A percentile compares a stretch with the other conserved stretches of the same genome.
Evolutionary conservation across 2,888 invertebrate genomes (phyloP).

Genomic region (Nebria brevicollis): DNA sequence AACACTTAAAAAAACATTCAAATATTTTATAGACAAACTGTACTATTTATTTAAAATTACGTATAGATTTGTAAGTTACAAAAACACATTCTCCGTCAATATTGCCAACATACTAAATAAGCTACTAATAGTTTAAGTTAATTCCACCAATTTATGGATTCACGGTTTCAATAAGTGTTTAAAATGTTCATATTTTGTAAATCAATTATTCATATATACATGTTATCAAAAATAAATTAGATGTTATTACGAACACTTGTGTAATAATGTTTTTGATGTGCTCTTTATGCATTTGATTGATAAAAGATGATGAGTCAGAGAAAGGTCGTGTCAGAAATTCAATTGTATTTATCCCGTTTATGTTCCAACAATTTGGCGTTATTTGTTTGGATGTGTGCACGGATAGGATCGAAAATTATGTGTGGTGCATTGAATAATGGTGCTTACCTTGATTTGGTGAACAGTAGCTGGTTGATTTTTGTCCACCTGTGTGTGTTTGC

Average conservation of each 20-base stretch:
- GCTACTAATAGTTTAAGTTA: background rate
- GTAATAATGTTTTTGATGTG: background rate
- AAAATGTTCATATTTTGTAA: background rate
- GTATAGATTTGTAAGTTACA: too few species aligned
- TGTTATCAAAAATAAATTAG: background rate
- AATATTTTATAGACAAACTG: too few species aligned
- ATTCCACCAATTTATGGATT: background rate
- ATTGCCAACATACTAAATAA: too few species aligned
- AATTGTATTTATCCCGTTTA: background rate
- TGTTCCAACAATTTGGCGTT: background rate
- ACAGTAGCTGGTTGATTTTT: slow-evolving; percentile 56
- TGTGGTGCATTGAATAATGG: background rate
- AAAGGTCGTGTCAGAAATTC: background rate
- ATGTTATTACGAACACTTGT: background rate
- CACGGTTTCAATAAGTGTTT: background rate
- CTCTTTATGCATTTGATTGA: background rate
- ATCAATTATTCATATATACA: background rate
- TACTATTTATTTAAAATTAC: too few species aligned
- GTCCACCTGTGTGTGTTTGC: slow-evolving; percentile 69
- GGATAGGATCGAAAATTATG: background rate
- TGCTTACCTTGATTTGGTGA: slow-evolving; percentile 50
- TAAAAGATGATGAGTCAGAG: background rate
- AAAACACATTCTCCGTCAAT: too few species aligned
- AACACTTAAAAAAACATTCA: too few species aligned
- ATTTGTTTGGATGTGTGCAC: background rate